Evolutionary conservation across 2,888 invertebrate genomes (phyloP), one percentile per base, ranked within the genome.

Genomic region (Acanthosoma haemorrhoidale): DNA sequence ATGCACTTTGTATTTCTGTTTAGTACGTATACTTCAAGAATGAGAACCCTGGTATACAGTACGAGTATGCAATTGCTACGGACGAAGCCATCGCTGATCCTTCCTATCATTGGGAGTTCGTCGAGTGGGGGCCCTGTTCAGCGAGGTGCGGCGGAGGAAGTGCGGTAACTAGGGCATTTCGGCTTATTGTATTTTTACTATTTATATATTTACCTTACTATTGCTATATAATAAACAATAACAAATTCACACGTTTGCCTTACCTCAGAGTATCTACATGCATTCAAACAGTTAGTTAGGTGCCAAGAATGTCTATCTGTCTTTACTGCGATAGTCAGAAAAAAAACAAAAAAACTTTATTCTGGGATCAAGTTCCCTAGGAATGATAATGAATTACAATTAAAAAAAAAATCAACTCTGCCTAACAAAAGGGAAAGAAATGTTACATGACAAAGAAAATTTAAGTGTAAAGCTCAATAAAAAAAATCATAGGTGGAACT

Each of bases 61-160:
- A 91, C 81, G 91, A 92, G 79, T 94, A 93, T 82, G 92, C 90
- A 0, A 86, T 90, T 74, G 86, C 86, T 43, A 87, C 86, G 75
- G 82, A 83, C 69, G 84, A 88, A 77, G 82, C 82, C 9, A 81
- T 80, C 36, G 81, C 85, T 60, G 80, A 80, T 21, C 86, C 86
- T 0, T 84, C 84, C 74, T 89, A 88, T 81, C 81, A 83, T 61
- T 94, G 94, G 91, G 84, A 88, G 39, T 83, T 89, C 75, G 85
- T 89, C 36, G 89, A 90, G 74, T 94, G 94, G 93, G 88, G 90
- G 2, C 83, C 88, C 15, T 94, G 94, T 80, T 86, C 84, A 16
- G 85, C 84, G 0, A 85, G 87, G 6, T 94, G 94, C 80, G 94
- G 93, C 4, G 86, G 88, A 72, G 94, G 94, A 41, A 83, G 84